phyloP scores from a whole-genome alignment of 2,888 invertebrate genomes.

The Troilus luridus region DNA sequence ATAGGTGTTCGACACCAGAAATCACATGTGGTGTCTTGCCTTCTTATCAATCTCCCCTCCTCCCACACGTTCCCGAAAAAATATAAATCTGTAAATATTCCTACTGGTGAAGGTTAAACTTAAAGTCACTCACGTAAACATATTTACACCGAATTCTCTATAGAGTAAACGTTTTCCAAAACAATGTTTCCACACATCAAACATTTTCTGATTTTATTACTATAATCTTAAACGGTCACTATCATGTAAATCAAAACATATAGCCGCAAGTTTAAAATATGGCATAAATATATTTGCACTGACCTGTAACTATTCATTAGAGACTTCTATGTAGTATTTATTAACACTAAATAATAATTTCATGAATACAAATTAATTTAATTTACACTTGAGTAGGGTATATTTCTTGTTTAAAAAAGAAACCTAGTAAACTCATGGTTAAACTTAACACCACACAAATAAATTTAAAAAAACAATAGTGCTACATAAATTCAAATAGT shows the following conservation, averaged over 20 bases:
- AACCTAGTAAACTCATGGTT: neutral
- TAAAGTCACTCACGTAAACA: no score
- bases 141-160: no score
- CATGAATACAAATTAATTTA: neutral
- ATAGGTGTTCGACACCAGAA: no score
- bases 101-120: no score
- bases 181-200: no score
- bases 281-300: neutral
- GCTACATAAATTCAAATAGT: slow-evolving; percentile 4
- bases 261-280: neutral
- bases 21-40: no score
- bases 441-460: slow-evolving; percentile 3
- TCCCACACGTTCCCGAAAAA: no score
- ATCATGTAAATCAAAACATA: neutral
- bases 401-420: slow-evolving; percentile 3
- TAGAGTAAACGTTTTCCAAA: no score
- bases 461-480: slow-evolving; percentile 26
- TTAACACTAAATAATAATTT: neutral
- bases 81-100: no score
- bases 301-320: neutral
- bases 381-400: slow-evolving; percentile 5
- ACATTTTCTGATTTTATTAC: no score
- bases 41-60: no score
- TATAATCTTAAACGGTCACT: no score
- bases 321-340: neutral